Conservation (phyloP, 2,797 vertebrate genomes). For the Pterois miles region DNA sequence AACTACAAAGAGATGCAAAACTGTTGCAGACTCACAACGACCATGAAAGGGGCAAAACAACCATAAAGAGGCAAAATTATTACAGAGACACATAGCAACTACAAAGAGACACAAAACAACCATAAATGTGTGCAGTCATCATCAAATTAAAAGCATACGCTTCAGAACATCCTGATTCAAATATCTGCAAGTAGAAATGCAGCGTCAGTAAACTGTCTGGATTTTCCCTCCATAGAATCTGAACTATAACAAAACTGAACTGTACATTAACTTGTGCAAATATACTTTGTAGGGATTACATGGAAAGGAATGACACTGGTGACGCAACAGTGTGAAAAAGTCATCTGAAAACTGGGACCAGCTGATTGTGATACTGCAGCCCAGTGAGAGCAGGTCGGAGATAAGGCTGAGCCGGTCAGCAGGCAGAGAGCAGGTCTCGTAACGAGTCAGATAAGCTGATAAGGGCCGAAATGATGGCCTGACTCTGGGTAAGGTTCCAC, state of each 20-base stretch:
- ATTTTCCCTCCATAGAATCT: background rate
- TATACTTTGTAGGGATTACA: constrained; percentile 14
- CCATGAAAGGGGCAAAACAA: no score
- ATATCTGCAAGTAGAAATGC: background rate
- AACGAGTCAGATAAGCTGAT: constrained; percentile 48
- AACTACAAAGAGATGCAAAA: no score
- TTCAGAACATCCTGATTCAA: background rate
- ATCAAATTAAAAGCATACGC: background rate
- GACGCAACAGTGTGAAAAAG: constrained; percentile 27
- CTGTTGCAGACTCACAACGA: no score
- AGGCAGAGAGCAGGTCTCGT: constrained; percentile 21
- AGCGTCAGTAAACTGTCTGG: background rate
- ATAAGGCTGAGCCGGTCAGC: constrained; percentile 37
- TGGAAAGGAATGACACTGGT: background rate
- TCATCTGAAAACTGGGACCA: constrained; percentile 8
- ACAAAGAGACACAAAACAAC: no score
- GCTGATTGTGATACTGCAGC: constrained; percentile 20
- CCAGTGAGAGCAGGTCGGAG: constrained; percentile 19
- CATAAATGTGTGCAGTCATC: background rate
- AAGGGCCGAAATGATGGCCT: constrained; percentile 13
- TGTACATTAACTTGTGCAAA: background rate
- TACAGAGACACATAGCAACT: no score
- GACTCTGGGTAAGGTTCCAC: constrained; percentile 17
- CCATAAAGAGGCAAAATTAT: no score
- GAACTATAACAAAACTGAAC: background rate